phyloP scores from a whole-genome alignment of 1,140 invertebrate species.

The Sycobia sp. region DNA sequence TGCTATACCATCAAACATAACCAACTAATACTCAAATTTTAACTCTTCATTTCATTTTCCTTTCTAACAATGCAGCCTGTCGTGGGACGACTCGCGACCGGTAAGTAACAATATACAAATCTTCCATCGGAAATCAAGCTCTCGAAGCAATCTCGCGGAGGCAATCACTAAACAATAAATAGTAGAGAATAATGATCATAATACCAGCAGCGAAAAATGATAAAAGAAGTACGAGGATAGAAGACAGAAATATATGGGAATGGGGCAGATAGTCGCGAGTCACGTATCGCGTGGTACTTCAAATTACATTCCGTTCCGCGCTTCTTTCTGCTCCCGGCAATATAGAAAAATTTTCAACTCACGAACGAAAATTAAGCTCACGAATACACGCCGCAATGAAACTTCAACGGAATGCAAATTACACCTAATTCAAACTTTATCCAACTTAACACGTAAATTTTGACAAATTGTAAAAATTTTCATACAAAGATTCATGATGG shows the following conservation, averaged over 20 bases:
- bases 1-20: too few relatives aligned
- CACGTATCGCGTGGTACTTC: conserved; percentile 36
- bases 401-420: conserved; percentile 18
- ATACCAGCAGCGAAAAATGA: background rate
- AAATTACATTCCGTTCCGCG: conserved; percentile 28
- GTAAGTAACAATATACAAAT: conserved; percentile 46
- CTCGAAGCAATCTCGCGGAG: background rate
- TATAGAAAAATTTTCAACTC: too few relatives aligned
- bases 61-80: conserved; percentile 54
- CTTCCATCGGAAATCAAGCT: background rate
- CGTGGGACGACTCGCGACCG: conserved; percentile 60
- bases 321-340: background rate
- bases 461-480: conserved; percentile 14
- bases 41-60: conserved; percentile 24
- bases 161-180: background rate
- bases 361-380: conserved; percentile 18
- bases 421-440: conserved; percentile 18
- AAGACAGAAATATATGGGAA: background rate
- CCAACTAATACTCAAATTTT: too few relatives aligned
- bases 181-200: background rate
- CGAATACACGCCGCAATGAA: conserved; percentile 11
- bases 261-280: conserved; percentile 31
- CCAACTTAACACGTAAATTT: conserved; percentile 13
- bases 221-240: background rate
- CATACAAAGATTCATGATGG: too few relatives aligned